These are phyloP conservation scores for Chalcosyrphus nemorum DNA, from an alignment of 2,888 invertebrate species.

Conservation along the genomic window DNA sequence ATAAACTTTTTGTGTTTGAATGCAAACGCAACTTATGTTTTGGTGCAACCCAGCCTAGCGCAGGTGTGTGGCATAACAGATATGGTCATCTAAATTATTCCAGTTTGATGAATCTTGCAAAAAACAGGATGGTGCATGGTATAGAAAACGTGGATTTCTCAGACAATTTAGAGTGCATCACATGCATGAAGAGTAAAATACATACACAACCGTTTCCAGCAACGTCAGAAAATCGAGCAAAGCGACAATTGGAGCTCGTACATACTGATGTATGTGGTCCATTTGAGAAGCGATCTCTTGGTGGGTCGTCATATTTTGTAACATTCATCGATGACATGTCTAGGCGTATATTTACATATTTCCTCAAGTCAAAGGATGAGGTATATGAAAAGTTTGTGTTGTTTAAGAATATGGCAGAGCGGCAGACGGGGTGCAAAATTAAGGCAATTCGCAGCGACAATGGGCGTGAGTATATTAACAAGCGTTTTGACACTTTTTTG, in stretches of 20 bases:
- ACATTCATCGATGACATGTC: conserved; percentile 5
- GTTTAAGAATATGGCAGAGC: conserved; percentile 39
- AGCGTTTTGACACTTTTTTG: conserved; percentile 37
- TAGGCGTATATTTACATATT: conserved; percentile 35
- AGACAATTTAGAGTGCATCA: conserved; percentile 17
- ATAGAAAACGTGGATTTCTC: conserved; percentile 37
- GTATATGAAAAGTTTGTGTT: too few species aligned
- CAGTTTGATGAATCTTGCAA: too few species aligned
- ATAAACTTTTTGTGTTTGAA: background rate
- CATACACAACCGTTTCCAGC: conserved; percentile 51
- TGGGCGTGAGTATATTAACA: conserved; percentile 47
- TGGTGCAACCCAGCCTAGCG: background rate
- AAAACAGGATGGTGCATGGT: background rate
- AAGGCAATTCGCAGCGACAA: conserved; percentile 62
- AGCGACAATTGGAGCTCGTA: background rate
- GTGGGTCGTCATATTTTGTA: background rate
- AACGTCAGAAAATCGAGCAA: background rate
- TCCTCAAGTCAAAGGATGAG: too few species aligned
- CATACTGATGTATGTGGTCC: background rate
- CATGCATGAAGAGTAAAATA: conserved; percentile 45
- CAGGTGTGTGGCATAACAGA: too few species aligned
- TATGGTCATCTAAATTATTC: too few species aligned
- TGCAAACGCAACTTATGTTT: background rate
- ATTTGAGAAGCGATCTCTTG: background rate
- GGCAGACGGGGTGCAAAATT: too few species aligned